These are phyloP conservation scores for Tapirus indicus DNA, from an alignment of 2,797 vertebrate species.

Conservation along the genomic window DNA sequence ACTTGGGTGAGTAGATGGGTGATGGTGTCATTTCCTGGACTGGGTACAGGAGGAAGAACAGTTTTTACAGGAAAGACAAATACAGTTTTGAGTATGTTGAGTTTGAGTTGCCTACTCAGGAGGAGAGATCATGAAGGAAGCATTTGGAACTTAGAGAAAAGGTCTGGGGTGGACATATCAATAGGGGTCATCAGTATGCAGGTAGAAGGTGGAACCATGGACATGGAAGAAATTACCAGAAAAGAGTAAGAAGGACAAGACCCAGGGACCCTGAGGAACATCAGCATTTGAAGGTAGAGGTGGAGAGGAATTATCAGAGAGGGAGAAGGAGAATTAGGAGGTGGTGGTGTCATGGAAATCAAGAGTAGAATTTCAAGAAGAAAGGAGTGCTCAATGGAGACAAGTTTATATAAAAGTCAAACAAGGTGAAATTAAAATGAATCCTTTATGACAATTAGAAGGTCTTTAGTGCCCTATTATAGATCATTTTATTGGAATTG, in stretches of 20 bases:
- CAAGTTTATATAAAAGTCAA: background rate
- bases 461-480: background rate
- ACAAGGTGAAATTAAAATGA: background rate
- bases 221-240: background rate
- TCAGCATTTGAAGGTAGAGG: background rate
- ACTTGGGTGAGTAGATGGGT: background rate
- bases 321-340: background rate
- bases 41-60: background rate
- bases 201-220: background rate
- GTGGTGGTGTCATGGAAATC: background rate
- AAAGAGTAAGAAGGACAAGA: background rate
- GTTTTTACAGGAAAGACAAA: background rate
- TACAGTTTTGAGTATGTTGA: background rate
- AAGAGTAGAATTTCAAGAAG: background rate
- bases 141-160: background rate
- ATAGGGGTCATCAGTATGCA: too few relatives aligned
- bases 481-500: background rate
- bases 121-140: background rate
- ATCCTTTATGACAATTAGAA: background rate
- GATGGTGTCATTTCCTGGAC: background rate
- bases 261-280: background rate
- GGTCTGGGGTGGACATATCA: background rate
- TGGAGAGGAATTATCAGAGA: background rate
- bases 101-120: background rate
- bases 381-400: background rate